Conservation (phyloP, 2,797 vertebrate genomes). For the Pachyuromys duprasi region DNA sequence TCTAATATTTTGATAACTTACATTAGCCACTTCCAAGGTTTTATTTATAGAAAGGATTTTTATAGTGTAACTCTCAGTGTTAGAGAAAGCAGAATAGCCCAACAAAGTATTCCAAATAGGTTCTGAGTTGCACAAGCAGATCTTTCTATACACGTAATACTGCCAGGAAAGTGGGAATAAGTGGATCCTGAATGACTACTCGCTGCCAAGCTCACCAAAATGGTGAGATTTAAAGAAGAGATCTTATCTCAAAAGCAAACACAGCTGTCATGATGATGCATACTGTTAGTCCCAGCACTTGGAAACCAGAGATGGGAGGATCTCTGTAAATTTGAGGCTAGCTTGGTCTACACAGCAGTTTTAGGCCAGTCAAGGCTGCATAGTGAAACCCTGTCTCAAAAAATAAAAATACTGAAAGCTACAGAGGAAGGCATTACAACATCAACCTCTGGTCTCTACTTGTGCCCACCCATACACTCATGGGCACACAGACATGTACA, state of each 20-base stretch:
- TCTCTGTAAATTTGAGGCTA: neutral
- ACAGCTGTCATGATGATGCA: neutral
- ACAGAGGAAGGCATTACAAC: neutral
- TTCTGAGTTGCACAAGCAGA: neutral
- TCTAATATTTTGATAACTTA: neutral
- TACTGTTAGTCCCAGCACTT: neutral
- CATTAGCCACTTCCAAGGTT: conserved; percentile 15
- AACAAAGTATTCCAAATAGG: conserved; percentile 25
- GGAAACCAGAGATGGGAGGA: neutral
- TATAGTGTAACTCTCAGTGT: conserved; percentile 1
- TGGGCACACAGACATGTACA: neutral
- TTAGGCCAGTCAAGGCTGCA: neutral
- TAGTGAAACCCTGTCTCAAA: neutral
- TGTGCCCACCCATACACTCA: neutral
- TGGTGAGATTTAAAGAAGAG: neutral
- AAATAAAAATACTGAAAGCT: neutral
- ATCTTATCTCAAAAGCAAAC: neutral
- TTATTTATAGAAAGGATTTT: conserved; percentile 53
- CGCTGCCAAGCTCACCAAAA: neutral
- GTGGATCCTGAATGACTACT: neutral
- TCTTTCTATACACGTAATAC: neutral
- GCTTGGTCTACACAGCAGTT: neutral
- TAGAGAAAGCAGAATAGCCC: conserved; percentile 15
- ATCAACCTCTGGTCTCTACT: neutral
- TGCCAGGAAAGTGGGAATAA: neutral